Evolutionary conservation across 2,113 vertebrate genomes (phyloP).

Genomic region (Lipotes vexillifer): DNA sequence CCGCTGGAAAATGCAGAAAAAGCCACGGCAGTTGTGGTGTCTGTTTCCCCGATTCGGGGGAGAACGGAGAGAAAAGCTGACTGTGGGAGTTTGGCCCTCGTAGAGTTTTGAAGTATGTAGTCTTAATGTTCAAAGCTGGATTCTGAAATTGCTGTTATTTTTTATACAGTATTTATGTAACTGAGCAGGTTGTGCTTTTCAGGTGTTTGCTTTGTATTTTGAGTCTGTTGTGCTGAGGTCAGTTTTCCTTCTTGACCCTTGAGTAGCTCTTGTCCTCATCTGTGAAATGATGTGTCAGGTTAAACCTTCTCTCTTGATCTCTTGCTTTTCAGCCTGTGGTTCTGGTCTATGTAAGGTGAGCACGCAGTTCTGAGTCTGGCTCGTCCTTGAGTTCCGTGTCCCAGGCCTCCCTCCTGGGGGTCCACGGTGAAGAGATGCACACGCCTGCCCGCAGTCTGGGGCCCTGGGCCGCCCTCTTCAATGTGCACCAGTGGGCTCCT

Average conservation of each 20-base stretch:
- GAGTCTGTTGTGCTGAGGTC: not conserved
- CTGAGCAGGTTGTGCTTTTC: not conserved
- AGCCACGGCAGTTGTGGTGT: rapidly evolving
- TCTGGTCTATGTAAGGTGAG: not conserved
- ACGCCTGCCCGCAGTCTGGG: not conserved
- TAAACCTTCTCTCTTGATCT: not conserved
- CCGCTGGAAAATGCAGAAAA: not conserved
- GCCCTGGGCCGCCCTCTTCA: not conserved
- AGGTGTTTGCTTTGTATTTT: not conserved
- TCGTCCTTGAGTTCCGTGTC: not conserved
- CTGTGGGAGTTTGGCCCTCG: not conserved
- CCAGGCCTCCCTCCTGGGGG: not conserved
- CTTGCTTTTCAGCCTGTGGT: not conserved
- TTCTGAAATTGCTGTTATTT: not conserved
- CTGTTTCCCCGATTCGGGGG: not conserved
- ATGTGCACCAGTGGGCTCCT: not conserved
- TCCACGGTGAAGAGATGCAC: not conserved
- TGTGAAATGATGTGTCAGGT: not conserved
- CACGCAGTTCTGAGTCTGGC: not conserved
- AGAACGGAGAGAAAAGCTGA: not conserved
- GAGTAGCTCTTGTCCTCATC: not conserved
- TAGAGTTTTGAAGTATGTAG: not conserved
- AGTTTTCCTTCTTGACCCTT: not conserved
- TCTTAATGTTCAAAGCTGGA: not conserved
- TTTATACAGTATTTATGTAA: not conserved